These are phyloP conservation scores for Onychostruthus taczanowskii DNA, from an alignment of 2,113 vertebrate species.

Conservation along the genomic window DNA sequence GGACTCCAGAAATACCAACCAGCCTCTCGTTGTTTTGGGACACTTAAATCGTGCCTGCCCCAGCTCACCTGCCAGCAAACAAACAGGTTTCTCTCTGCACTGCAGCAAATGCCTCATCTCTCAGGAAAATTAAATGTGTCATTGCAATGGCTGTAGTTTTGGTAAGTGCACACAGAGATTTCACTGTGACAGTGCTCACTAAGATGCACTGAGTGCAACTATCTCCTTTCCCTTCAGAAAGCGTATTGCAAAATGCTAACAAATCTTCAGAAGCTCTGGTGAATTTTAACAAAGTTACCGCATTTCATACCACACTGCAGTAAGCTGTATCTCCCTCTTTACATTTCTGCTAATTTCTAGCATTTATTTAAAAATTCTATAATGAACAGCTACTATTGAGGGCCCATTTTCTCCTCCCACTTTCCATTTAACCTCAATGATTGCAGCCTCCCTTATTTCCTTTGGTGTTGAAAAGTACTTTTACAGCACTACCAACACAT, in stretches of 20 bases:
- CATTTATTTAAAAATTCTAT: neutral
- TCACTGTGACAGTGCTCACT: neutral
- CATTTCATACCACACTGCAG: neutral
- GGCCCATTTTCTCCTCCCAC: neutral
- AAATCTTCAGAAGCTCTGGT: neutral
- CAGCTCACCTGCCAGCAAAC: slow-evolving; percentile 8
- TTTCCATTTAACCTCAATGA: neutral
- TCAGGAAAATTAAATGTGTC: neutral
- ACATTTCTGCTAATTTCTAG: neutral
- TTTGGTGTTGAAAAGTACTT: neutral
- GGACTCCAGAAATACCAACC: neutral
- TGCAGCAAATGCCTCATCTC: neutral
- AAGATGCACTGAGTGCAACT: neutral
- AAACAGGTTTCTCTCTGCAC: neutral
- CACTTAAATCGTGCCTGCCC: neutral
- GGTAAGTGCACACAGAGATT: neutral
- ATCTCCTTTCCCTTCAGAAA: neutral
- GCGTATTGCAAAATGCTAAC: neutral
- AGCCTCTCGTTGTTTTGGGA: neutral
- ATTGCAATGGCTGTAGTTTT: neutral
- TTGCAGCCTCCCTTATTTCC: neutral
- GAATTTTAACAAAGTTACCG: neutral
- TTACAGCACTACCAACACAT: neutral
- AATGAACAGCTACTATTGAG: neutral
- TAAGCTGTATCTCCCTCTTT: neutral